Base-by-base conservation (phyloP, 2,888 invertebrate species). In the Crematogaster levior region DNA sequence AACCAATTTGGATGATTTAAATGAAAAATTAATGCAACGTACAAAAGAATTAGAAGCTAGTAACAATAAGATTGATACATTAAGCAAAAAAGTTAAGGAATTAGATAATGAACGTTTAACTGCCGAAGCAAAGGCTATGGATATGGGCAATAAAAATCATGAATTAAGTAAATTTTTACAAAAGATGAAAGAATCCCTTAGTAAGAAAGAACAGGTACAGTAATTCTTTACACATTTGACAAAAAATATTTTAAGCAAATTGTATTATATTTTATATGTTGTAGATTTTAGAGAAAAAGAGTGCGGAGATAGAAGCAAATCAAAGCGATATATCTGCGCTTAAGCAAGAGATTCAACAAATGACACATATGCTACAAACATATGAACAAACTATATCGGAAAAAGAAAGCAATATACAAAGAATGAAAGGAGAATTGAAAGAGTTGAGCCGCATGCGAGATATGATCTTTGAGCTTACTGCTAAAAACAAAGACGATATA, bases 401-500 rank as follows among this genome's bases (percentile, higher is more conserved):
- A 63, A 93, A 92, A 80, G 94, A 93, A 18, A 91, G 86, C 27
- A 82, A 46, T 60, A 86, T 92, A 40, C 63, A 89, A 40, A 92
- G 89, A 81, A 85, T 93, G 85, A 84, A 83, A 66, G 65, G 53
- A 24, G 93, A 94, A 84, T 84, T 94, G 48, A 82, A 79, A 7
- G 91, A 92, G 60, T 85, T 94, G 18, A 92, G 92, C 83, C 91
- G 93, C 48, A 93, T 94, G 93, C 87, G 93, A 5, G 93, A 94
- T 60, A 93, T 93, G 93, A 94, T 94, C 40, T 93, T 92, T 30
- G 92, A 93, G 46, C 87, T 94, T 30, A 94, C 94, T 63, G 93
- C 93, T 24, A 92, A 93, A 77, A 92, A 92, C 66, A 92, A 92
- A 72, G 91, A 92, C 53, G 92, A 92, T 73, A 66, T 88, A 77